Percentiles rank a stretch among this genome's conserved stretches.
phyloP scores from a whole-genome alignment of 2,113 vertebrate genomes.

The Bubalus kerabau region DNA sequence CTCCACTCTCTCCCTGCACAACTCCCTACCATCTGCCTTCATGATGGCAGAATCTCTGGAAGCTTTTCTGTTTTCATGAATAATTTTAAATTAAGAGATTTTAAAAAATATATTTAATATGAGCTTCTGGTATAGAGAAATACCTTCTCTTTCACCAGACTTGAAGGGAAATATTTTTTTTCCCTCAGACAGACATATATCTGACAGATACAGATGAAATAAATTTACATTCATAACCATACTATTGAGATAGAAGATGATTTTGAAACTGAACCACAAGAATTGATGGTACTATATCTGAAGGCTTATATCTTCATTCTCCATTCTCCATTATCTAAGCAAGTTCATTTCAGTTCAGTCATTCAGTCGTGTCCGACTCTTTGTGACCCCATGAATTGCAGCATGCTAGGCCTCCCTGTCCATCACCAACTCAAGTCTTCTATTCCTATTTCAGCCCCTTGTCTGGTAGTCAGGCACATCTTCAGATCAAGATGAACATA shows the following conservation, averaged over 20 bases:
- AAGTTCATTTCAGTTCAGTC: neutral
- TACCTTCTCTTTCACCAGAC: neutral
- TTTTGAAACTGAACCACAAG: slow-evolving; percentile 60
- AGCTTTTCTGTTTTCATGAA: neutral
- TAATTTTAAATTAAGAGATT: neutral
- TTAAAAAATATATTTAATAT: neutral
- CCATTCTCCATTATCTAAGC: neutral
- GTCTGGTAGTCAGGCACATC: neutral
- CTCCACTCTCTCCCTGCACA: neutral
- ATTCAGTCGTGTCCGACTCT: no score
- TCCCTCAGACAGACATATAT: neutral
- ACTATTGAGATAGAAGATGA: slow-evolving; percentile 47
- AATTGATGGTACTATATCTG: neutral
- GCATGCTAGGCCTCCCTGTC: no score
- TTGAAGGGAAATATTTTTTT: neutral
- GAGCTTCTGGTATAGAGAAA: neutral
- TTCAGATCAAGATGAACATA: neutral
- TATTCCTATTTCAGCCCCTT: neutral
- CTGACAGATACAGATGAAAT: neutral
- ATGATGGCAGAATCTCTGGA: neutral
- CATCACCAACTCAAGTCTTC: neutral
- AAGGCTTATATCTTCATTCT: neutral
- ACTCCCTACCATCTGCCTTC: neutral
- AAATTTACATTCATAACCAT: slow-evolving; percentile 43
- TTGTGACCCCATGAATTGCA: no score